Evolutionary conservation across 1,140 invertebrate genomes (phyloP).

Genomic region (Leptonema lineaticorne): DNA sequence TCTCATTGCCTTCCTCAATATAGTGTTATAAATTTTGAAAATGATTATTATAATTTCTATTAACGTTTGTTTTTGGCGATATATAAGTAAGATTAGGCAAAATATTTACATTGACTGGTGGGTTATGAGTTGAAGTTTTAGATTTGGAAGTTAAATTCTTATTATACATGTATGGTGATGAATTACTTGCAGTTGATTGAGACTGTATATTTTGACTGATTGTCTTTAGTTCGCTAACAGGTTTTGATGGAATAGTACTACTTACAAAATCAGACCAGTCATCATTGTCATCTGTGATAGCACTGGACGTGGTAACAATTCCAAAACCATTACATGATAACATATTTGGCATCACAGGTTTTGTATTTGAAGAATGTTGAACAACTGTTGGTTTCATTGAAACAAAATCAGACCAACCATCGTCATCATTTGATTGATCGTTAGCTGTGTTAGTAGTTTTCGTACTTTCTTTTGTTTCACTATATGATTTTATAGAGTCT

Average conservation of each 20-base stretch:
- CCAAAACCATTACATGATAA: conserved; percentile 39
- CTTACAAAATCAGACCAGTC: conserved; percentile 44
- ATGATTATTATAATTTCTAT: conserved; percentile 36
- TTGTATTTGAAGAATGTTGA: conserved; percentile 6
- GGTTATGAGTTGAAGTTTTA: not conserved
- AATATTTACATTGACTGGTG: not conserved
- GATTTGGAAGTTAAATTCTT: not conserved
- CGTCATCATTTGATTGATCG: conserved; percentile 50
- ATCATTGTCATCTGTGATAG: conserved; percentile 34
- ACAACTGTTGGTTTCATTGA: conserved; percentile 51
- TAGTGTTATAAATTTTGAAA: conserved; percentile 42
- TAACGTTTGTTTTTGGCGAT: conserved; percentile 25
- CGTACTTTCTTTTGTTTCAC: conserved; percentile 46
- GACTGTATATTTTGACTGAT: conserved; percentile 41
- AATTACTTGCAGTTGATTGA: conserved; percentile 16
- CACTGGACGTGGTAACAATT: not conserved
- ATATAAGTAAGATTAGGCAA: conserved; percentile 33
- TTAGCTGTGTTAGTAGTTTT: conserved; percentile 44
- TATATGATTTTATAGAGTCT: conserved; percentile 49
- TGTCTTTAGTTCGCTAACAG: conserved; percentile 36
- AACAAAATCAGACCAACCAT: conserved; percentile 62
- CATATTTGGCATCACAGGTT: conserved; percentile 7
- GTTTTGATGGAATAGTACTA: conserved; percentile 28
- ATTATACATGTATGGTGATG: not conserved
- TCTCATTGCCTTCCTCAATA: conserved; percentile 25